Evolutionary conservation across 2,888 invertebrate genomes (phyloP).

Genomic region (Diplazon laetatorius): DNA sequence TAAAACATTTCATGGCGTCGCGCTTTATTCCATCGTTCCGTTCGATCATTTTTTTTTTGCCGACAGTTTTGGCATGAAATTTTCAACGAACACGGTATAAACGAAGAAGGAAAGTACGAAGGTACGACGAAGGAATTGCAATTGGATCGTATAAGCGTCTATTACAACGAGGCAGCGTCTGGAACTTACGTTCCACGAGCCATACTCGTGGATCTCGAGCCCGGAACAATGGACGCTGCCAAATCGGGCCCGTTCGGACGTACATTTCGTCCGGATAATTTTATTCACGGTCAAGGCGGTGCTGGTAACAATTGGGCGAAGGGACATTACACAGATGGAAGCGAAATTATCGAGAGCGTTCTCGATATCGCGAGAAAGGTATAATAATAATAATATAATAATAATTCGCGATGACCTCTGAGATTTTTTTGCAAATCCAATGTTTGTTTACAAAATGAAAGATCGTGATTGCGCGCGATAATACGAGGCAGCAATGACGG

Average conservation of each 20-base stretch:
- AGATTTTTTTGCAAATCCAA: too few species aligned
- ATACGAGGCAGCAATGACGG: too few species aligned
- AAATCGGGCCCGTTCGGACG: slow-evolving; percentile 27
- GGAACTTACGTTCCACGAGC: slow-evolving; percentile 28
- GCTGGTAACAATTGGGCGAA: slow-evolving; percentile 55
- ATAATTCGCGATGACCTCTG: slow-evolving; percentile 13
- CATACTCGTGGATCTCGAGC: slow-evolving; percentile 29
- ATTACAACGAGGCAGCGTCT: slow-evolving; percentile 13
- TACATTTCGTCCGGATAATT: slow-evolving; percentile 45
- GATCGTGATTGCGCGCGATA: too few species aligned
- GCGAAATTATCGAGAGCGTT: slow-evolving; percentile 38
- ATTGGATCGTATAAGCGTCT: slow-evolving; percentile 28
- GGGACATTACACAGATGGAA: slow-evolving; percentile 50
- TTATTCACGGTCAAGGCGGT: slow-evolving; percentile 32
- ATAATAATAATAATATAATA: too few species aligned
- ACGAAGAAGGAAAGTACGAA: slow-evolving; percentile 22
- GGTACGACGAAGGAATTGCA: slow-evolving; percentile 5
- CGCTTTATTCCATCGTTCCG: too few species aligned
- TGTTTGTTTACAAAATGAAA: too few species aligned
- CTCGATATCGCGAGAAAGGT: slow-evolving; percentile 52
- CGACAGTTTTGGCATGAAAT: slow-evolving; percentile 38
- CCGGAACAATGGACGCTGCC: slow-evolving; percentile 26
- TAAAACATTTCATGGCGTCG: too few species aligned
- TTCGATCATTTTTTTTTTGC: too few species aligned
- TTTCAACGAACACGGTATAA: slow-evolving; percentile 38